Evolutionary conservation across 2,113 vertebrate genomes (phyloP), one percentile per base, ranked within the genome.

Genomic region (Neotoma lepida): DNA sequence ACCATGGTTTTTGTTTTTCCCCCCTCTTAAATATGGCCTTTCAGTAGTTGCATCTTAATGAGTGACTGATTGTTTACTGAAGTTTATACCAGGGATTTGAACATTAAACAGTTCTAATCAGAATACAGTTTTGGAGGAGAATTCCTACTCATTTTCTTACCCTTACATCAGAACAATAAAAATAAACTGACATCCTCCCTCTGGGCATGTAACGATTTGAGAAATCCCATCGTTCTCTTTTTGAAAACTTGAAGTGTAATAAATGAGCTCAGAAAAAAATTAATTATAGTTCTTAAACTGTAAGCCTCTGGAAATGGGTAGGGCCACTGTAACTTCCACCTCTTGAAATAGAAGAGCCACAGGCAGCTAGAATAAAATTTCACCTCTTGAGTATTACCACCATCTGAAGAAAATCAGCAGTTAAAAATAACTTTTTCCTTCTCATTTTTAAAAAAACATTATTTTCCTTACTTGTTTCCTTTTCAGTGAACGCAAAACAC

Each of bases 21-120:
- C 93, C 44, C 61, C 84, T 64, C 85, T 88, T 82, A 96, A 96
- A 92, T 95, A 95, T 89, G 14, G 30, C 44, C 95, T 91, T 95
- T 96, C 93, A 95, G 26, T 81, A 90, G 77, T 93, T 87, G 93
- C 91, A 93, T 85, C 86, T 96, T 94, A 90, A 94, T 96, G 94
- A 96, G 92, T 94, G 90, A 90, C 82, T 94, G 82, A 56, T 71
- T 95, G 74, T 94, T 96, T 92, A 90, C 77, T 96, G 68, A 86
- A 44, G 77, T 90, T 92, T 85, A 82, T 80, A 89, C 33, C 49
- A 93, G 63, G 14, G 93, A 96, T 95, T 94, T 96, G 93, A 90
- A 88, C 77, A 86, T 96, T 95, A 84, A 95, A 96, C 96, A 94
- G 87, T 94, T 91, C 64, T 93, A 82, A 90, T 95, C 77, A 80